Percentiles rank a stretch among this genome's conserved stretches.
Evolutionary conservation across 1,140 invertebrate genomes (phyloP).

Genomic region (Trachymyrmex septentrionalis): DNA sequence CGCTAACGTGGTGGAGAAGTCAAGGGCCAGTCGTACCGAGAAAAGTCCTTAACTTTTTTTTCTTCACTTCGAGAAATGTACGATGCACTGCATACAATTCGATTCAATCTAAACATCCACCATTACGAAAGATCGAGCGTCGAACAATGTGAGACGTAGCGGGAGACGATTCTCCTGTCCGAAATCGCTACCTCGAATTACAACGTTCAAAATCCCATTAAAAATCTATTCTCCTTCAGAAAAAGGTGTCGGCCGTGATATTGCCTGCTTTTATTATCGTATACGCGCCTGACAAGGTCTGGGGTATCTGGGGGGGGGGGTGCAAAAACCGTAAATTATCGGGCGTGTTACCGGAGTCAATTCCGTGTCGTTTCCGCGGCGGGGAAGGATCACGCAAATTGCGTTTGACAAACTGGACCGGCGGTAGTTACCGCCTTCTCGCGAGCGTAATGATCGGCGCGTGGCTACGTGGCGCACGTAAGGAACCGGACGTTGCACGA

Average conservation of each 20-base stretch:
- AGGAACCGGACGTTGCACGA: slow-evolving; percentile 23
- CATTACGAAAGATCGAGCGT: neutral
- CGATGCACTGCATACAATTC: slow-evolving; percentile 1
- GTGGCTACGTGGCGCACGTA: slow-evolving; percentile 46
- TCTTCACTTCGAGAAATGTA: slow-evolving; percentile 16
- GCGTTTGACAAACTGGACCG: slow-evolving; percentile 72
- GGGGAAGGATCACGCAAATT: slow-evolving; percentile 59
- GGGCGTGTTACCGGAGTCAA: slow-evolving; percentile 1
- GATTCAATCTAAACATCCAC: slow-evolving; percentile 3
- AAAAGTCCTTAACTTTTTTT: slow-evolving; percentile 42
- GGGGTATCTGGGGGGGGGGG: too few species aligned
- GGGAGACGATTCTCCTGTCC: slow-evolving; percentile 4
- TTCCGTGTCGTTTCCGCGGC: slow-evolving; percentile 22
- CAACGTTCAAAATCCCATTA: neutral
- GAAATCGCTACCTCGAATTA: slow-evolving; percentile 1
- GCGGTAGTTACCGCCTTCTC: slow-evolving; percentile 51
- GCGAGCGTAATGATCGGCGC: slow-evolving; percentile 50
- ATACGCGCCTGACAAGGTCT: neutral
- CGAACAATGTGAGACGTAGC: neutral
- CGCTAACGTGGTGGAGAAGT: slow-evolving; percentile 35
- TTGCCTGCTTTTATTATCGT: slow-evolving; percentile 20
- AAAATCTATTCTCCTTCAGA: neutral
- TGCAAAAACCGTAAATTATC: slow-evolving; percentile 45
- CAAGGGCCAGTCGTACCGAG: slow-evolving; percentile 43
- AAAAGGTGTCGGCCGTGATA: neutral